Evolutionary conservation across 2,113 vertebrate species (phyloP).

Genomic region (Ursus arctos): DNA sequence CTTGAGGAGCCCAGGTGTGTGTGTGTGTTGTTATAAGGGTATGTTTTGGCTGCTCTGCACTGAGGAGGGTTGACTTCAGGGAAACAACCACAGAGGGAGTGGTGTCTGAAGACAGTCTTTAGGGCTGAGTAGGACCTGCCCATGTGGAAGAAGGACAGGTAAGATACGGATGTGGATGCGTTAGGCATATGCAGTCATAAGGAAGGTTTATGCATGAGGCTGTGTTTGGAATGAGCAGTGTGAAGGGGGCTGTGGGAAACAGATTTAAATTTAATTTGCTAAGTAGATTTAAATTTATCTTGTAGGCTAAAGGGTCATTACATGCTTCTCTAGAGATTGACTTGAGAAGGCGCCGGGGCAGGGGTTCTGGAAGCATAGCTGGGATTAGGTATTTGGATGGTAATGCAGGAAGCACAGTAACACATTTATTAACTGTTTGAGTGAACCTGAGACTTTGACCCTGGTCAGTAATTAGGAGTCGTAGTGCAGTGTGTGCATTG

Average conservation of each 20-base stretch:
- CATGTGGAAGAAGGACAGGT: not conserved
- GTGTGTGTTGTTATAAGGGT: not conserved
- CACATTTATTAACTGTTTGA: not conserved
- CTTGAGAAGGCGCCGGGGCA: not conserved
- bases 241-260: not conserved
- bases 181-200: not conserved
- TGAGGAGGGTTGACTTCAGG: not conserved
- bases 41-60: not conserved
- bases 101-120: not conserved
- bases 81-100: not conserved
- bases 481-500: not conserved
- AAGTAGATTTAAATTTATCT: conserved; percentile 39
- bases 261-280: not conserved
- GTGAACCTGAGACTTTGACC: conserved; percentile 78
- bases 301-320: not conserved
- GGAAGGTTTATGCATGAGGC: not conserved
- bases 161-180: not conserved
- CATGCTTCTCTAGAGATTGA: not conserved
- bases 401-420: not conserved
- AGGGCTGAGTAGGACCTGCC: not conserved
- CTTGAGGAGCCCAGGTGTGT: not conserved
- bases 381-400: not conserved
- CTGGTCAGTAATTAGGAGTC: not conserved
- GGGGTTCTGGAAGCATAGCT: not conserved
- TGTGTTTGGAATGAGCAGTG: not conserved